A percentile compares a stretch with the other conserved stretches of the same genome.
Evolutionary conservation across 2,797 vertebrate genomes (phyloP).

Genomic region (Podarcis siculus): DNA sequence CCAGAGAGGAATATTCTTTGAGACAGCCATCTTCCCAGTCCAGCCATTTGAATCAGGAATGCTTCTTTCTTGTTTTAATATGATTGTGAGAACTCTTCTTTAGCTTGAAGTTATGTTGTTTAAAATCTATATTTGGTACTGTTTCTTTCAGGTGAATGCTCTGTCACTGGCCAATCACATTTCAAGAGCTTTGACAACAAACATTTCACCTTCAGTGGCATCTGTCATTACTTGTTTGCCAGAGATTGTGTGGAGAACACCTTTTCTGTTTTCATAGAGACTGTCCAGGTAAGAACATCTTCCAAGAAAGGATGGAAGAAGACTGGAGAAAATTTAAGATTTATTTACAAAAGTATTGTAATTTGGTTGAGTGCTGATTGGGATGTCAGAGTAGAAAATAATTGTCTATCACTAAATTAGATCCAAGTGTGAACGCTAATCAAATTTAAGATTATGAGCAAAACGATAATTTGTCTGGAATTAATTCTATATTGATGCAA

Average conservation of each 20-base stretch:
- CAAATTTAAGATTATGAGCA: no score
- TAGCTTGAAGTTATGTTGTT: no score
- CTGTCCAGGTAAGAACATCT: constrained; percentile 84
- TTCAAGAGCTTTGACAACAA: constrained; percentile 97
- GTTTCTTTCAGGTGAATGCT: constrained; percentile 86
- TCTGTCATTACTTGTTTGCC: constrained; percentile 92
- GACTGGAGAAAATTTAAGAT: no score
- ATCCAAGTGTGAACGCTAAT: no score
- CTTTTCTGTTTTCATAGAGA: constrained; percentile 92
- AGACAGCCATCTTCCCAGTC: constrained; percentile 24
- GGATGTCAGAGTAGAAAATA: no score
- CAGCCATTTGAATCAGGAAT: not conserved
- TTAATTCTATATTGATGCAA: no score
- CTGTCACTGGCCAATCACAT: constrained; percentile 94
- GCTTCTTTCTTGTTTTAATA: no score
- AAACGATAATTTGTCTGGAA: no score
- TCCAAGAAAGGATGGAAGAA: not conserved
- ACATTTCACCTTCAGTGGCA: constrained; percentile 93
- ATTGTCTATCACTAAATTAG: no score
- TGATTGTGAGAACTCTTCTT: no score
- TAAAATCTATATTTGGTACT: fast-evolving
- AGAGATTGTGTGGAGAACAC: constrained; percentile 84
- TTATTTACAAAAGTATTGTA: no score
- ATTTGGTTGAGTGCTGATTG: no score
- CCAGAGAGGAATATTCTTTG: not conserved